Conservation (phyloP, 2,888 invertebrate species). For the Eupelmus urozonus region DNA sequence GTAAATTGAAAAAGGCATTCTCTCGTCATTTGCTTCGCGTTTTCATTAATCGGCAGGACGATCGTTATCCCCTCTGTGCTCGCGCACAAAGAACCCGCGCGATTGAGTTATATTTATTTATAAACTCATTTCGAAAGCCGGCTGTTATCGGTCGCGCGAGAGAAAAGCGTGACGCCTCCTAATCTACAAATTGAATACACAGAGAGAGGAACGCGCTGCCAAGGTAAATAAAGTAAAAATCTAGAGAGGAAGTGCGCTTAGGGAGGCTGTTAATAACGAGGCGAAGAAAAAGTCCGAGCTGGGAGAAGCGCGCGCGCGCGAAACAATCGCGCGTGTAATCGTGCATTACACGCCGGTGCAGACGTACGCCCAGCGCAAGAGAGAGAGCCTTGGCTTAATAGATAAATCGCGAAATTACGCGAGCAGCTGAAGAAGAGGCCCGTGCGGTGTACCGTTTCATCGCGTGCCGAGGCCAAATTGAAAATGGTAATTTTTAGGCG, state of each 20-base stretch:
- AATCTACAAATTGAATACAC: neutral
- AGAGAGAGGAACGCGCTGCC: neutral
- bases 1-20: constrained; percentile 40
- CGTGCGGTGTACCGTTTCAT: constrained; percentile 20
- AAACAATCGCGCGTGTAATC: constrained; percentile 33
- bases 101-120: constrained; percentile 35
- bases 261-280: too few relatives aligned
- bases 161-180: neutral
- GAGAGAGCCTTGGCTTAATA: neutral
- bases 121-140: constrained; percentile 34
- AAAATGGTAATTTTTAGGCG: constrained; percentile 30
- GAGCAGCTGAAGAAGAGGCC: neutral
- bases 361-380: neutral
- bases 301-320: constrained; percentile 5
- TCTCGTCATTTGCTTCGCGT: neutral
- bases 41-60: too few relatives aligned
- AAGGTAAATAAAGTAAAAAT: too few relatives aligned
- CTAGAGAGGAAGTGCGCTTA: too few relatives aligned
- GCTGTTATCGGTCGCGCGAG: neutral
- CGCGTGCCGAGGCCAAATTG: constrained; percentile 37
- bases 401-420: constrained; percentile 38
- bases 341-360: constrained; percentile 12
- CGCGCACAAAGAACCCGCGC: neutral
- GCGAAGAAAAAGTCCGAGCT: neutral
- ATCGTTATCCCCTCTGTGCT: neutral